Evolutionary conservation across 2,888 invertebrate species (phyloP).

Genomic region (Folsomia manolachei): DNA sequence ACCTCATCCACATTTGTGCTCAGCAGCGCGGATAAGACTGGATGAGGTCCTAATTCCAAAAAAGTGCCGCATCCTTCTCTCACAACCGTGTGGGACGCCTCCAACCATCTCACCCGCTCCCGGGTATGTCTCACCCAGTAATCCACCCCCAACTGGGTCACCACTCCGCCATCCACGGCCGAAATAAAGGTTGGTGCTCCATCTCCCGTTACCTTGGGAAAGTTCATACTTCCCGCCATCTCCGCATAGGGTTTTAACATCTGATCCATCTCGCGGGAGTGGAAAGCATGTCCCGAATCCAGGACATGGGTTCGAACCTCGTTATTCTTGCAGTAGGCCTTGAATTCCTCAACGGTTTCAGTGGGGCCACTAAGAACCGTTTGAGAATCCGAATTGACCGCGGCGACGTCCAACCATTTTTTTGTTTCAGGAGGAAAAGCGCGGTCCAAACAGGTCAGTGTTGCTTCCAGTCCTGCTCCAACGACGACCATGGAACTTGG

Average conservation of each 20-base stretch:
- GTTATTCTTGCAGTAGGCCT: constrained; percentile 6
- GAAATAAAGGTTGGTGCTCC: constrained; percentile 19
- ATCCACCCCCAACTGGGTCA: background rate
- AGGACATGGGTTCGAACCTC: constrained; percentile 22
- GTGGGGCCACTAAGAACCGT: constrained; percentile 14
- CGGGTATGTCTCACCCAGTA: constrained; percentile 34
- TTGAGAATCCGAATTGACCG: constrained; percentile 21
- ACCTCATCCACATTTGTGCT: constrained; percentile 15
- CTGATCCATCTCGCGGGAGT: constrained; percentile 33
- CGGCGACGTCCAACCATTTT: constrained; percentile 23
- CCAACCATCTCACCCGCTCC: constrained; percentile 27
- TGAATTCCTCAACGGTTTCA: constrained; percentile 11
- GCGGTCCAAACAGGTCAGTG: background rate
- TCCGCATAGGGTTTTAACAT: constrained; percentile 29
- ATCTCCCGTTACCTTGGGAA: background rate
- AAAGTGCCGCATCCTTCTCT: constrained; percentile 23
- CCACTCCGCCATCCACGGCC: constrained; percentile 9
- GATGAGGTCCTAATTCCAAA: constrained; percentile 43
- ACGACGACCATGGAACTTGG: constrained; percentile 21
- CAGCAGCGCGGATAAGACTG: constrained; percentile 26
- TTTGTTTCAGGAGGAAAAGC: background rate
- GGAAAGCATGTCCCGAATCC: constrained; percentile 33
- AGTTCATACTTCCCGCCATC: background rate
- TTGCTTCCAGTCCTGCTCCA: background rate
- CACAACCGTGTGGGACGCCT: constrained; percentile 11